Base-by-base conservation (phyloP, 2,888 invertebrate species). In the Margaritifera margaritifera region DNA sequence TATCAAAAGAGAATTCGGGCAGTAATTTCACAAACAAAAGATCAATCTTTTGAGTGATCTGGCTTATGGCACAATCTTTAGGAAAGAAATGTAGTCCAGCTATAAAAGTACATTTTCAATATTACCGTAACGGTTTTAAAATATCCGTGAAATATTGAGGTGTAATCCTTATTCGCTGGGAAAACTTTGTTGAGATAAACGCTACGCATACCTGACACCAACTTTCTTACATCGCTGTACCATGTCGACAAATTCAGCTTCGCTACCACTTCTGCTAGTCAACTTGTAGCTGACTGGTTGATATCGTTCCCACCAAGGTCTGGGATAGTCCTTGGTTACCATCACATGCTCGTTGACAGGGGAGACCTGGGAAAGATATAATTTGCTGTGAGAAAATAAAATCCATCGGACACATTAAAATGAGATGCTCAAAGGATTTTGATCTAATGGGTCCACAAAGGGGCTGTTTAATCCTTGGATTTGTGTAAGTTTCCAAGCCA, bases 271-370 rank as follows among this genome's bases (percentile, higher is more conserved):
- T 54, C 88, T 76, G 62, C 84, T 84, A 58, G 71, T 73, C 42
- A 88, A 79, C 64, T 84, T 84, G 78, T 88, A 87, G 68, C 86
- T 86, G 65, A 87, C 83, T 0, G 87, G 88, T 74, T 87, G 88
- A 69, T 88, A 88, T 5, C 87, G 70, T 75, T 88, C 85, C 86
- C 86, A 88, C 88, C 88, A 88, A 15, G 88, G 88, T 5, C 83
- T 69, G 15, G 72, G 74, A 18, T 73, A 69, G 11, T 79, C 80
- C 19, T 74, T 75, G 0, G 80, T 80, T 31, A 86, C 76, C 62
- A 82, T 77, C 27, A 74, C 75, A 71, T 88, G 84, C 64, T 88
- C 88, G 69, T 84, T 84, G 1, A 84, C 82, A 2, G 88, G 88
- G 0, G 88, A 88, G 2, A 87, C 81, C 85, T 86, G 27, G 6